A percentile compares a stretch with the other conserved stretches of the same genome.
phyloP scores from a whole-genome alignment of 2,888 invertebrate genomes.

The Dendrolimus pini region DNA sequence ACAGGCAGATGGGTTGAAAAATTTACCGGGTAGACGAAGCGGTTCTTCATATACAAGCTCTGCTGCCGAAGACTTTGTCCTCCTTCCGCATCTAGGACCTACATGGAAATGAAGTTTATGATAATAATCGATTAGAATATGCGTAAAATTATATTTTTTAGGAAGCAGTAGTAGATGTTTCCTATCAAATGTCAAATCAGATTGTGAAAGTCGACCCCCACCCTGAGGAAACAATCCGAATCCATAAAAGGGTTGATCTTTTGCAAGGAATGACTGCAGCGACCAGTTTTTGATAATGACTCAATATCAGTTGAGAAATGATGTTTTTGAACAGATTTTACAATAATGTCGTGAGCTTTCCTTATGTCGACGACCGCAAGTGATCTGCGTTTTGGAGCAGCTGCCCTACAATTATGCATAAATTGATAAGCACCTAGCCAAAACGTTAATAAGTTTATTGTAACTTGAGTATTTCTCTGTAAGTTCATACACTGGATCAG shows the following conservation, averaged over 20 bases:
- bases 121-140: slow-evolving; percentile 7
- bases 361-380: too few relatives aligned
- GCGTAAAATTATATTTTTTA: slow-evolving; percentile 2
- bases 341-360: slow-evolving; percentile 1
- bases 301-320: slow-evolving; percentile 5
- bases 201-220: slow-evolving; percentile 2
- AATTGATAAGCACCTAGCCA: too few relatives aligned
- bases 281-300: slow-evolving; percentile 1
- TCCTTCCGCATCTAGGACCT: neutral
- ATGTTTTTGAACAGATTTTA: slow-evolving; percentile 4
- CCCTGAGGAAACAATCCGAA: slow-evolving; percentile 8
- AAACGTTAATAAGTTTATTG: too few relatives aligned
- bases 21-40: too few relatives aligned
- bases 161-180: slow-evolving; percentile 1
- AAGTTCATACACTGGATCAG: too few relatives aligned
- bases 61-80: too few relatives aligned
- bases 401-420: too few relatives aligned
- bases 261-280: neutral
- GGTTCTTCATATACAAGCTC: too few relatives aligned
- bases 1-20: too few relatives aligned
- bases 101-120: slow-evolving; percentile 9
- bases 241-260: slow-evolving; percentile 3
- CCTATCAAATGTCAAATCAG: neutral
- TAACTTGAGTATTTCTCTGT: too few relatives aligned
- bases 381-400: too few relatives aligned